Evolutionary conservation across 2,797 vertebrate genomes (phyloP).

Genomic region (Rhinoraja longicauda): DNA sequence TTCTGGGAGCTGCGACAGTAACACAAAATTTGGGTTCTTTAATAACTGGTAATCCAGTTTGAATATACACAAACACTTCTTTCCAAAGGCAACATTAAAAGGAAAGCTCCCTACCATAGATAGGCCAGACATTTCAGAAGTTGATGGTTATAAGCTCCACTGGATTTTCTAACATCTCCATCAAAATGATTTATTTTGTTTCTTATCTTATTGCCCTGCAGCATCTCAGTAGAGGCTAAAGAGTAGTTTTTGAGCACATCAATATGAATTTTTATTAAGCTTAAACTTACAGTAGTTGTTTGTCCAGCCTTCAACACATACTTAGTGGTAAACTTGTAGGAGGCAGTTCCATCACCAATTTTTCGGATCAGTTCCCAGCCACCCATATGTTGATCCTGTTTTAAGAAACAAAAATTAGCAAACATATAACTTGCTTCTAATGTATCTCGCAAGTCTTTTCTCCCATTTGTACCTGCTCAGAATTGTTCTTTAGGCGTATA

Average conservation of each 20-base stretch:
- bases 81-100: neutral
- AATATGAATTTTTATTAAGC: constrained; percentile 41
- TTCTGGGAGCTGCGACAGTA: neutral
- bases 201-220: too few relatives aligned
- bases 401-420: constrained; percentile 21
- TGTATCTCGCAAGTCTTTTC: neutral
- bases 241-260: neutral
- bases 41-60: neutral
- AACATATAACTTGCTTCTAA: neutral
- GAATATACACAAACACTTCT: neutral
- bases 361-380: constrained; percentile 76
- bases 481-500: constrained; percentile 74
- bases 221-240: neutral
- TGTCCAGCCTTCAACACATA: constrained; percentile 79
- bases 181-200: too few relatives aligned
- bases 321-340: constrained; percentile 82
- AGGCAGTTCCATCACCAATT: constrained; percentile 62
- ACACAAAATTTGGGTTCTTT: neutral
- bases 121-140: neutral
- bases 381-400: constrained; percentile 83
- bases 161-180: neutral
- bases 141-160: neutral
- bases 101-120: neutral
- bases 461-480: constrained; percentile 64
- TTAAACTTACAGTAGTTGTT: constrained; percentile 79